phyloP scores from a whole-genome alignment of 2,888 invertebrate species.

The Phasia obesa region DNA sequence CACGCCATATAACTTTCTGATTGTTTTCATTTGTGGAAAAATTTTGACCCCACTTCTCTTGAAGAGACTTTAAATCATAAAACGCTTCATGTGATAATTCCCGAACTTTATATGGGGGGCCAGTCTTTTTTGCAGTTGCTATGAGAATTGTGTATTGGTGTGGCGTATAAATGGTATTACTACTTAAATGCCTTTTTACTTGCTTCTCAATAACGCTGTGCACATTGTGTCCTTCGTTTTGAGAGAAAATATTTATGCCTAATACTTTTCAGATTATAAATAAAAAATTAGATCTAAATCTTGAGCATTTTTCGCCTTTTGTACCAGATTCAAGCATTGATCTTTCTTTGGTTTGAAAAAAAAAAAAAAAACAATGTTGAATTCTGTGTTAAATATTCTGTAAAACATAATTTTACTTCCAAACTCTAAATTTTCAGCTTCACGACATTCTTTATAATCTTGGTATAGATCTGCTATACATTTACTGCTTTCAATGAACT shows the following conservation, averaged over 20 bases:
- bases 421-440: slow-evolving; percentile 50
- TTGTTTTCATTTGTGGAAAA: too few species aligned
- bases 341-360: slow-evolving; percentile 64
- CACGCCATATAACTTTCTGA: too few species aligned
- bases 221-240: slow-evolving; percentile 78
- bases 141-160: slow-evolving; percentile 64
- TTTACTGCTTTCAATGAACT: slow-evolving; percentile 72
- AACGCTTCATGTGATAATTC: slow-evolving; percentile 23
- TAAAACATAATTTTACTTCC: slow-evolving; percentile 57
- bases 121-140: slow-evolving; percentile 70
- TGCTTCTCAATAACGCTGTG: slow-evolving; percentile 77
- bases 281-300: slow-evolving; percentile 70
- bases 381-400: slow-evolving; percentile 52
- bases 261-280: slow-evolving; percentile 66
- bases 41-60: too few species aligned
- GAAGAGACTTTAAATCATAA: slow-evolving; percentile 10
- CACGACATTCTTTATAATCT: slow-evolving; percentile 71
- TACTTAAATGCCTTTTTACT: slow-evolving; percentile 75
- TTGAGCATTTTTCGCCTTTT: slow-evolving; percentile 43
- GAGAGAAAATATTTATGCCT: too few species aligned
- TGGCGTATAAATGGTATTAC: slow-evolving; percentile 74
- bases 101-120: slow-evolving; percentile 64
- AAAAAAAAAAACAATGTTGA: slow-evolving; percentile 51
- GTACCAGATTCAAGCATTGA: slow-evolving; percentile 39
- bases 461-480: slow-evolving; percentile 73